Conservation (phyloP, 2,797 vertebrate species). For the Epinephelus awoara region DNA sequence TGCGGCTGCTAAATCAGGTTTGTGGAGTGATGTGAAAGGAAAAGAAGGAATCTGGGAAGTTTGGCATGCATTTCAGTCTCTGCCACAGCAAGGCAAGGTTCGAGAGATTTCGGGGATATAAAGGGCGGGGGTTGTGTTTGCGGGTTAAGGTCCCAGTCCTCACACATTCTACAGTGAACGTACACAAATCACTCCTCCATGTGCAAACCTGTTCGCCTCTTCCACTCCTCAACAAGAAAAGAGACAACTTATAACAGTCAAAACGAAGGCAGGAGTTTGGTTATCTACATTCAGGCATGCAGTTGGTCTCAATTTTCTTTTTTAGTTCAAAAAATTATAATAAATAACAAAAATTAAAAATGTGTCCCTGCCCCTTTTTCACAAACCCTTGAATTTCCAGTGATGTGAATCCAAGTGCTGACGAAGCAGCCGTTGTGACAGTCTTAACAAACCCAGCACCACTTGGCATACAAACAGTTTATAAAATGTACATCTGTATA, state of each 20-base stretch:
- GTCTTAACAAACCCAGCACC: slow-evolving; percentile 62
- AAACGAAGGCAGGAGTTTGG: slow-evolving; percentile 60
- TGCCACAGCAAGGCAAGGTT: slow-evolving; percentile 50
- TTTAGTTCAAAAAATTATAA: slow-evolving; percentile 62
- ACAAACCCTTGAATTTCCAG: slow-evolving; percentile 57
- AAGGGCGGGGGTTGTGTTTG: neutral
- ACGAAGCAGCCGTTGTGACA: slow-evolving; percentile 51
- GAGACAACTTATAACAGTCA: slow-evolving; percentile 54
- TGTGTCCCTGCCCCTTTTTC: slow-evolving; percentile 57
- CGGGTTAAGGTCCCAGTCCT: slow-evolving; percentile 10
- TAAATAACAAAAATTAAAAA: slow-evolving; percentile 62
- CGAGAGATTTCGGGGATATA: neutral
- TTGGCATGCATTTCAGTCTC: slow-evolving; percentile 67
- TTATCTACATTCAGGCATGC: slow-evolving; percentile 82
- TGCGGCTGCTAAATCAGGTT: slow-evolving; percentile 32
- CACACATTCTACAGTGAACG: slow-evolving; percentile 40
- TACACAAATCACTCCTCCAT: slow-evolving; percentile 57
- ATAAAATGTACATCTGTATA: slow-evolving; percentile 80
- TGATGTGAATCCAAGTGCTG: slow-evolving; percentile 41
- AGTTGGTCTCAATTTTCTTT: slow-evolving; percentile 64
- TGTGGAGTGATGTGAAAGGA: neutral
- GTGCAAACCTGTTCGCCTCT: slow-evolving; percentile 62
- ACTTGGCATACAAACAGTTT: slow-evolving; percentile 81
- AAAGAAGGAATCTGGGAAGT: slow-evolving; percentile 31
- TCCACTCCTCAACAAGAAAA: slow-evolving; percentile 38